Evolutionary conservation across 1,140 invertebrate species (phyloP).

Genomic region (Andrena cerasifolii): DNA sequence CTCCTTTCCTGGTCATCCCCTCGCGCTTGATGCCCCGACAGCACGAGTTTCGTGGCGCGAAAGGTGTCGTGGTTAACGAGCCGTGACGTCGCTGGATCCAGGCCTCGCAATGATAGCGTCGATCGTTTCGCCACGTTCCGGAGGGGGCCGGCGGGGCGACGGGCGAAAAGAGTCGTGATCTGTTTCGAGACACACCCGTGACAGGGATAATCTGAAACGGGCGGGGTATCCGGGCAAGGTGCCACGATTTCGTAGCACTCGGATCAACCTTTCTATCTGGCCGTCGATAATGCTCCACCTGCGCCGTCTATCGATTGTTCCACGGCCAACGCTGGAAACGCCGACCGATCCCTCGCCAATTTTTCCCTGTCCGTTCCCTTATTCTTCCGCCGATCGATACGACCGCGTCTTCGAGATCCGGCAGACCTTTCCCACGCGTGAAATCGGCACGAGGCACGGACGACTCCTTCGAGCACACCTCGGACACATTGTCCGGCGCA

Average conservation of each 20-base stretch:
- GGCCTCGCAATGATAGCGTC: background rate
- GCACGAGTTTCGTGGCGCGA: too few species aligned
- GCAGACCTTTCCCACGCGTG: constrained; percentile 66
- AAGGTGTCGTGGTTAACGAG: constrained; percentile 11
- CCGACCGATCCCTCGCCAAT: background rate
- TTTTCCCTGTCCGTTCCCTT: constrained; percentile 10
- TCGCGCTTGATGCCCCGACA: too few species aligned
- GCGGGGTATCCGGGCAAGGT: constrained; percentile 2
- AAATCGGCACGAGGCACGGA: constrained; percentile 44
- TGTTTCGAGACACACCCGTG: constrained; percentile 41
- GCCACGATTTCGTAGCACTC: constrained; percentile 40
- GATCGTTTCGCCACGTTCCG: background rate
- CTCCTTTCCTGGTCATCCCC: background rate
- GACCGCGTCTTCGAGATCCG: constrained; percentile 59
- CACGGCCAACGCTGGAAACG: constrained; percentile 17
- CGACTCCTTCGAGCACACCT: constrained; percentile 39
- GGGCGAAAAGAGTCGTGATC: constrained; percentile 24
- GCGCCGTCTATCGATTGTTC: constrained; percentile 47
- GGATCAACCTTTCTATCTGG: constrained; percentile 65
- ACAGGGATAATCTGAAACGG: constrained; percentile 12
- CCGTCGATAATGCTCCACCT: constrained; percentile 52
- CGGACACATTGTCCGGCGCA: constrained; percentile 51
- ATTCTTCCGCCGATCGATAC: constrained; percentile 57
- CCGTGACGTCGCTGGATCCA: constrained; percentile 11
- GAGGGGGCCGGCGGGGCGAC: background rate